phyloP scores from a whole-genome alignment of 2,888 invertebrate genomes.

The Clusia tigrina region DNA sequence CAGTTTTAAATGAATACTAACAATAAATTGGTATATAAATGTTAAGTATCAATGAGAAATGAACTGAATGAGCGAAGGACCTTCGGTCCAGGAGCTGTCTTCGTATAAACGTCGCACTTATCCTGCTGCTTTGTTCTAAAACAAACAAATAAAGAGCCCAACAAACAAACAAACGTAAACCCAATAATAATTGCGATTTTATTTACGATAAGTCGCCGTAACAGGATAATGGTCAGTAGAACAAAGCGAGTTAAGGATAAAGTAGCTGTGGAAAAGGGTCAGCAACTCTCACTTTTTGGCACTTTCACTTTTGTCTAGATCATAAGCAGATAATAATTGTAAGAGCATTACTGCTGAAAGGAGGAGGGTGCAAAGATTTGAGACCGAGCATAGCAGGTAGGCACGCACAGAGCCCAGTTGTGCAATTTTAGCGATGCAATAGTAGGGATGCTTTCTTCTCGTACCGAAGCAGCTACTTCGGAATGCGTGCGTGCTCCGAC shows the following conservation, averaged over 20 bases:
- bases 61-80: too few species aligned
- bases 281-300: background rate
- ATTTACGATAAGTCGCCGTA: background rate
- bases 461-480: too few species aligned
- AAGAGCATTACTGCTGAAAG: background rate
- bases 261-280: background rate
- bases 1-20: too few species aligned
- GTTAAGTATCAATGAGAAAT: too few species aligned
- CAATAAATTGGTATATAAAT: too few species aligned
- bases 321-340: background rate
- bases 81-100: too few species aligned
- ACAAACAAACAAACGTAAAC: background rate
- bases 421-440: too few species aligned
- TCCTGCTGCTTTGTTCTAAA: background rate
- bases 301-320: background rate
- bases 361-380: background rate
- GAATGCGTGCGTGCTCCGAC: too few species aligned
- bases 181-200: background rate
- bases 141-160: background rate
- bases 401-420: too few species aligned
- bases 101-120: too few species aligned
- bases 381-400: too few species aligned
- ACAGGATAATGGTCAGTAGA: background rate
- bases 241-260: background rate
- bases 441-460: too few species aligned